phyloP scores from a whole-genome alignment of 2,888 invertebrate genomes.

The Ferrisia virgata region DNA sequence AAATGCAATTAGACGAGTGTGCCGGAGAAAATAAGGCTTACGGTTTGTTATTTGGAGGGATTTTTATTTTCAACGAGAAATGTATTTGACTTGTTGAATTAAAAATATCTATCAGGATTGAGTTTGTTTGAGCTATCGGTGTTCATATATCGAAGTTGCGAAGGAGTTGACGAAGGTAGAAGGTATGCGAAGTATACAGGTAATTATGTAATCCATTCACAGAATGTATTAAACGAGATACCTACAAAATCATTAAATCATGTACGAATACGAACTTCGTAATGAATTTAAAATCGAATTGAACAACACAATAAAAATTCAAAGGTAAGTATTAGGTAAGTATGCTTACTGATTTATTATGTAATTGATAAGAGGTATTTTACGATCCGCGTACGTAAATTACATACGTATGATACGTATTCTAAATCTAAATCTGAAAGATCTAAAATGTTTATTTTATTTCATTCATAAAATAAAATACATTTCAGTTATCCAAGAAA shows the following conservation, averaged over 20 bases:
- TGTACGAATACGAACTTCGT: not conserved
- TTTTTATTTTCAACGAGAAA: not conserved
- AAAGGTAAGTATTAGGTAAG: not conserved
- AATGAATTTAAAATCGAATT: not conserved
- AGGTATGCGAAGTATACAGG: not conserved
- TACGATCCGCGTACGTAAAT: no score
- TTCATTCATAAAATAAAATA: no score
- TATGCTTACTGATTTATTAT: not conserved
- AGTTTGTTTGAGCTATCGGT: no score
- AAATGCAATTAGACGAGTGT: not conserved
- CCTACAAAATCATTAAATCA: not conserved
- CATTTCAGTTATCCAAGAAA: no score
- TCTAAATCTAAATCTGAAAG: no score
- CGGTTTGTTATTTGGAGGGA: not conserved
- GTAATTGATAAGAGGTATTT: not conserved
- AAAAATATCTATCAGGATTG: no score
- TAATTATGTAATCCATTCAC: not conserved
- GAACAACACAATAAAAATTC: not conserved
- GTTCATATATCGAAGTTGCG: not conserved
- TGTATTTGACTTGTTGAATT: no score
- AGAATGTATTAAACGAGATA: not conserved
- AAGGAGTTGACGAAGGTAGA: not conserved
- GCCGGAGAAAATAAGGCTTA: not conserved
- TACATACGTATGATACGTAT: no score
- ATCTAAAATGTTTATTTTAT: no score